phyloP scores from a whole-genome alignment of 2,113 vertebrate species.

The Paradoxurus hermaphroditus region DNA sequence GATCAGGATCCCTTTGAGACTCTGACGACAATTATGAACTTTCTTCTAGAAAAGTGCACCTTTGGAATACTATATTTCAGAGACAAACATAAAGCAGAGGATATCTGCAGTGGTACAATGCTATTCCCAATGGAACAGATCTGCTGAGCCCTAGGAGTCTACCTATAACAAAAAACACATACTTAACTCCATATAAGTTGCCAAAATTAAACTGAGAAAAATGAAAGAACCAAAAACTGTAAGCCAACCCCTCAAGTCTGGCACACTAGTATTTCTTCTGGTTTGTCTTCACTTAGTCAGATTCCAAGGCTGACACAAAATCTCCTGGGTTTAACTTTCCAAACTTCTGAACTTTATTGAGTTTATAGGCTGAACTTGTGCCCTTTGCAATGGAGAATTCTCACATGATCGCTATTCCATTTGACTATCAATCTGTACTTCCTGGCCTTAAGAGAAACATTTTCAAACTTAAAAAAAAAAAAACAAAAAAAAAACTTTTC shows the following conservation, averaged over 20 bases:
- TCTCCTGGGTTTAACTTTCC: conserved; percentile 22
- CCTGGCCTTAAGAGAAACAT: neutral
- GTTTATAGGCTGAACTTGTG: neutral
- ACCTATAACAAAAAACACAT: conserved; percentile 12
- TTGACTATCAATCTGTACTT: conserved; percentile 41
- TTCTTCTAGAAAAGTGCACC: neutral
- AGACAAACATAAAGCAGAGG: neutral
- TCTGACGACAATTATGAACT: neutral
- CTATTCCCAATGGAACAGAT: neutral
- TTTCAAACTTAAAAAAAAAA: neutral
- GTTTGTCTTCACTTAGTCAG: conserved; percentile 50
- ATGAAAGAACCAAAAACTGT: conserved; percentile 11
- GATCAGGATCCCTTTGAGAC: conserved; percentile 7
- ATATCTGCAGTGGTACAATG: neutral
- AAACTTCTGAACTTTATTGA: conserved; percentile 39
- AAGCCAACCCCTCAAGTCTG: neutral
- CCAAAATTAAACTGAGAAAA: conserved; percentile 50
- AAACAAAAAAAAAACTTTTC: too few relatives aligned
- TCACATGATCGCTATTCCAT: conserved; percentile 19
- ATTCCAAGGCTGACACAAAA: conserved; percentile 43
- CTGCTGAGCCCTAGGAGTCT: neutral
- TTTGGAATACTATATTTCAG: conserved; percentile 4
- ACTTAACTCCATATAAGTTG: neutral
- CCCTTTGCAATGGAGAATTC: conserved; percentile 31
- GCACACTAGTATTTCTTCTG: neutral